Base-by-base conservation (phyloP, 2,888 invertebrate genomes). In the Agapetus fuscipes region DNA sequence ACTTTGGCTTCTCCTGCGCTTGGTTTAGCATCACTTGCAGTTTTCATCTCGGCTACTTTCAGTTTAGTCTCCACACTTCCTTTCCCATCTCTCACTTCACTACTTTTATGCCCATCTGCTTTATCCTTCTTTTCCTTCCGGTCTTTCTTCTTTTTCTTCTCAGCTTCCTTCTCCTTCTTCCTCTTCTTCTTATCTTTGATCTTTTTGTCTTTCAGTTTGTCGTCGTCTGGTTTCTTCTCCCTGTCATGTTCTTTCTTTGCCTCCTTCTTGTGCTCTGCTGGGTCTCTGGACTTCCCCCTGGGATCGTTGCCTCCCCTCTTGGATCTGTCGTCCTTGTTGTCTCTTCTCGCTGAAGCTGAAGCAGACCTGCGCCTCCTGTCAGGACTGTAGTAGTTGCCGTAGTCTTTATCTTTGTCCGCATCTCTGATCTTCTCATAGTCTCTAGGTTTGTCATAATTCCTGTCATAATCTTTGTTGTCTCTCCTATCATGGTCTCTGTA, bases 91-190 rank as follows among this genome's bases (percentile, higher is more conserved):
- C 36, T 24, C 51, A 37, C 54, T 41, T 49, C 49, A 29, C 20
- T 9, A 9, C 4, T 4, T 20, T 20, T 20, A 54, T 59, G 47
- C 43, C n/a, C 46, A 38, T 57, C 59, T 39, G 66, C 65, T 50
- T 71, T 71, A 35, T 72, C 74, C 54, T 72, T 72, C 48, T 72
- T 72, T 13, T 73, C 71, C 37, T 69, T 70, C 42, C 66, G 66
- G n/a, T 68, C 68, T 20, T 70, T 70, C 50, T 73, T 73, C 48
- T 61, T 60, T 49, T 61, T 64, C 56, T 59, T 59, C 33, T 56
- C 57, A 29, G 51, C 54, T 53, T 71, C 72, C 43, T 66, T 72
- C 54, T 65, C 66, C 43, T 71, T 61, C 43, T 68, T 72, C 51
- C 64, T 72, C 58, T 57, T 58, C 51, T 53, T 59, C 52, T 53